Conservation (phyloP, 1,140 invertebrate species). For the Pseudomyrmex concolor region DNA sequence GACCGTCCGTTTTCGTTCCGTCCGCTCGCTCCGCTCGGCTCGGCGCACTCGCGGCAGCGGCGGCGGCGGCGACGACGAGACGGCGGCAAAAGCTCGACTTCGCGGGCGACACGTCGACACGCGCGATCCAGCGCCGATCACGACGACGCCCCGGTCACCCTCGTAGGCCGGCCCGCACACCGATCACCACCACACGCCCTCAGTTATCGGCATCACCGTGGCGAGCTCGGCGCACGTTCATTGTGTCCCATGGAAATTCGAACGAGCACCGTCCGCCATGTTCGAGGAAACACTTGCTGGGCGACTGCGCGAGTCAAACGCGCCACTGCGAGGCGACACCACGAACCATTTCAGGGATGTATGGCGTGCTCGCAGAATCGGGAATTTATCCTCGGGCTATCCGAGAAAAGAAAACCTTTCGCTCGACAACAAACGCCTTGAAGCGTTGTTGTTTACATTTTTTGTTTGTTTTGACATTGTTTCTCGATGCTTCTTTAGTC, state of each 20-base stretch:
- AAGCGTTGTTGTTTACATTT: too few relatives aligned
- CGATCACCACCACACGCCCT: slow-evolving; percentile 62
- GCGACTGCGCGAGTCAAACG: slow-evolving; percentile 66
- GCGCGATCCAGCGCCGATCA: slow-evolving; percentile 63
- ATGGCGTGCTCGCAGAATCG: not conserved
- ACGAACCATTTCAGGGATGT: slow-evolving; percentile 53
- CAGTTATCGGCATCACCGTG: slow-evolving; percentile 64
- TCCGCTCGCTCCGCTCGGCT: slow-evolving; percentile 30
- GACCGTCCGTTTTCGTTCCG: not conserved
- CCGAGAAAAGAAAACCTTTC: not conserved
- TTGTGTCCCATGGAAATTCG: slow-evolving; percentile 76
- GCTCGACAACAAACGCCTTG: too few relatives aligned
- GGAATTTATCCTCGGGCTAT: too few relatives aligned
- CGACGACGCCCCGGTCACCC: slow-evolving; percentile 57
- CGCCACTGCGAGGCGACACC: slow-evolving; percentile 56
- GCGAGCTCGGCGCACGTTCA: slow-evolving; percentile 73
- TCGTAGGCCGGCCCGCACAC: slow-evolving; percentile 61
- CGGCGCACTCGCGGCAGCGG: slow-evolving; percentile 62
- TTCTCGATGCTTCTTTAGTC: too few relatives aligned
- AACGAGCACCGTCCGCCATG: slow-evolving; percentile 78
- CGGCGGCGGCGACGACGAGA: not conserved
- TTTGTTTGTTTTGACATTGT: too few relatives aligned
- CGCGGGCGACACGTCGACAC: slow-evolving; percentile 57
- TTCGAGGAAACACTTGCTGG: slow-evolving; percentile 78
- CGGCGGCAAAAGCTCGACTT: slow-evolving; percentile 55